These are phyloP conservation scores for Glaucomys volans DNA, from an alignment of 2,113 vertebrate species.

Conservation along the genomic window DNA sequence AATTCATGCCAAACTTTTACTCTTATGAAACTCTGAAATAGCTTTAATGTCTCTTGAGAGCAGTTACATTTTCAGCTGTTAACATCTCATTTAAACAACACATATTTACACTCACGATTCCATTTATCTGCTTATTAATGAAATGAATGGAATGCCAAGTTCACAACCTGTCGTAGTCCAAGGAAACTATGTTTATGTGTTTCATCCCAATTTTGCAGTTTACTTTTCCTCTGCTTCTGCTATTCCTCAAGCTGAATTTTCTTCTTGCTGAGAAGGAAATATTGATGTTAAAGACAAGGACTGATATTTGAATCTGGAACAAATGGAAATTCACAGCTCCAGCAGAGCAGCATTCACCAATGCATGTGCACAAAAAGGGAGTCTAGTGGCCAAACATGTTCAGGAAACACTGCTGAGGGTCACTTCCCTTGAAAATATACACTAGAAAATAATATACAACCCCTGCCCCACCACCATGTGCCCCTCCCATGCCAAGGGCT, in stretches of 20 bases:
- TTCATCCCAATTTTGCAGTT: conserved; percentile 24
- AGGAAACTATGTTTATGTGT: background rate
- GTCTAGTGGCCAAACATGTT: background rate
- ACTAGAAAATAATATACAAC: background rate
- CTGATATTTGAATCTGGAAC: conserved; percentile 13
- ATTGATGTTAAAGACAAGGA: background rate
- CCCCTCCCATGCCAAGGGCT: no score
- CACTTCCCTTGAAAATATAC: background rate
- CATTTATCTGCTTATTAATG: conserved; percentile 54
- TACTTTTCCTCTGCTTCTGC: background rate
- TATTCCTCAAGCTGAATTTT: background rate
- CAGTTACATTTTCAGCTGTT: conserved; percentile 51
- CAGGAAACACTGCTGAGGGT: background rate
- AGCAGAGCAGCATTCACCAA: background rate
- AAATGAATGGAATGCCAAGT: background rate
- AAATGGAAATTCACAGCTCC: background rate
- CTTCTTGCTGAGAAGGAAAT: conserved; percentile 52
- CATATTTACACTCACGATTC: background rate
- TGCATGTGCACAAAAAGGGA: background rate
- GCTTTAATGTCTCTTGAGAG: background rate
- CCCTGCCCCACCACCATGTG: no score
- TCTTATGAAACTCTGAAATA: conserved; percentile 43
- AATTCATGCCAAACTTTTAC: conserved; percentile 55
- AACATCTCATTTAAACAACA: conserved; percentile 57
- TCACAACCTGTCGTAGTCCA: background rate